Base-by-base conservation (phyloP, 2,888 invertebrate genomes). In the Polydrusus cervinus region DNA sequence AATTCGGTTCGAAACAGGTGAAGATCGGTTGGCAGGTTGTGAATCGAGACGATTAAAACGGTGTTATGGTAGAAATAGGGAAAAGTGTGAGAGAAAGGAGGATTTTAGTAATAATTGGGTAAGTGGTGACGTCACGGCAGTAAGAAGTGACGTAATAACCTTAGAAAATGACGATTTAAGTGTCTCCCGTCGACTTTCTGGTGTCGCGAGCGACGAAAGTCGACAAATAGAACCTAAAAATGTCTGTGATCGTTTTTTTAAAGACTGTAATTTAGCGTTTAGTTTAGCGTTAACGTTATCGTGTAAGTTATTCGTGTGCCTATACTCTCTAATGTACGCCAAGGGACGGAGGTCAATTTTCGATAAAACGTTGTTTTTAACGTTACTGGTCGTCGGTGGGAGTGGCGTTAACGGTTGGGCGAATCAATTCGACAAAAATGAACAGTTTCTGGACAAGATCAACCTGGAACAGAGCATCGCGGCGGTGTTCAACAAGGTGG, bases 401-500 rank as follows among this genome's bases (percentile, higher is more conserved):
- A 25, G 57, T 30, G n/a, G 70, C 30, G 78, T 67, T 11, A 68
- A 71, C 71, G 75, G 75, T 2, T 86, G 83, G 78, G 82, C 84
- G 43, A 85, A 84, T 78, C 86, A 86, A 72, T 86, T 86, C 77
- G 86, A 87, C 55, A 87, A 87, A 79, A 83, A 81, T 61, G 87
- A 87, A 74, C 86, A 85, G 68, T 89, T 89, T 81, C 83, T 91
- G 67, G 92, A 91, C 80, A 89, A 90, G 79, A 87, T 91, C 76
- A 89, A 90, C 80, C 85, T 92, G 80, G 92, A 92, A 82, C 90
- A 92, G 80, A 92, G 90, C 83, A 89, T 92, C 47, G 92, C 91
- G 8, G 92, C 92, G 20, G 91, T 93, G 65, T 89, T 93, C 80
- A 92, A 91, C 80, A 92, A 92, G 86, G 92, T 92, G 55, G 92